phyloP scores from a whole-genome alignment of 1,140 invertebrate species.

The Musca domestica region DNA sequence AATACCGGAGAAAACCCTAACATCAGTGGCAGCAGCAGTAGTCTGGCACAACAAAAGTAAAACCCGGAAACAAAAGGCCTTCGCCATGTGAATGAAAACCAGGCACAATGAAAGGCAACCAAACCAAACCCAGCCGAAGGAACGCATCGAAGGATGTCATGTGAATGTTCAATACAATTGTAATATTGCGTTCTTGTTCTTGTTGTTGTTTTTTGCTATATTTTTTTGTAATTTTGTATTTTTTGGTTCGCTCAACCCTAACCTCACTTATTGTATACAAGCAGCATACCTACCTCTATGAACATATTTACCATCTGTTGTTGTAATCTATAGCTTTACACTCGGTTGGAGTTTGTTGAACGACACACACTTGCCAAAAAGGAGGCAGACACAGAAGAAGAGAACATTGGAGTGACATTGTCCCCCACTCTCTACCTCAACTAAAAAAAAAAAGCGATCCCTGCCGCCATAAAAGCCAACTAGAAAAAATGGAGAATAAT shows the following conservation, averaged over 20 bases:
- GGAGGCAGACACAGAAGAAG: neutral
- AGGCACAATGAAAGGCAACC: neutral
- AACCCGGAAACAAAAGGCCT: too few species aligned
- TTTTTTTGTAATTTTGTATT: constrained; percentile 7
- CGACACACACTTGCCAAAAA: neutral
- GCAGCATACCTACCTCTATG: neutral
- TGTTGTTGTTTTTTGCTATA: neutral
- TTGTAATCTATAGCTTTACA: constrained; percentile 22
- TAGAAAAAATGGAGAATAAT: too few species aligned
- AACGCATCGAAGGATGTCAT: neutral
- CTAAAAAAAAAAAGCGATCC: neutral
- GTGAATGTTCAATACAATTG: neutral
- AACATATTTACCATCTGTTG: constrained; percentile 12
- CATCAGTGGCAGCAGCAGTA: neutral
- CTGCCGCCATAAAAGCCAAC: too few species aligned
- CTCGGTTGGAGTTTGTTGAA: constrained; percentile 8
- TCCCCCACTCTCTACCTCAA: too few species aligned
- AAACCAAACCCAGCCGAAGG: too few species aligned
- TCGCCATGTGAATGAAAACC: too few species aligned
- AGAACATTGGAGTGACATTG: constrained; percentile 13
- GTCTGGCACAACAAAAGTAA: too few species aligned
- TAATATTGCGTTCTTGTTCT: neutral
- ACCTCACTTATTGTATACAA: neutral
- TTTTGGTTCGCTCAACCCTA: neutral
- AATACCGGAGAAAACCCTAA: constrained; percentile 23